Evolutionary conservation across 2,797 vertebrate genomes (phyloP).

Genomic region (Coluber constrictor): DNA sequence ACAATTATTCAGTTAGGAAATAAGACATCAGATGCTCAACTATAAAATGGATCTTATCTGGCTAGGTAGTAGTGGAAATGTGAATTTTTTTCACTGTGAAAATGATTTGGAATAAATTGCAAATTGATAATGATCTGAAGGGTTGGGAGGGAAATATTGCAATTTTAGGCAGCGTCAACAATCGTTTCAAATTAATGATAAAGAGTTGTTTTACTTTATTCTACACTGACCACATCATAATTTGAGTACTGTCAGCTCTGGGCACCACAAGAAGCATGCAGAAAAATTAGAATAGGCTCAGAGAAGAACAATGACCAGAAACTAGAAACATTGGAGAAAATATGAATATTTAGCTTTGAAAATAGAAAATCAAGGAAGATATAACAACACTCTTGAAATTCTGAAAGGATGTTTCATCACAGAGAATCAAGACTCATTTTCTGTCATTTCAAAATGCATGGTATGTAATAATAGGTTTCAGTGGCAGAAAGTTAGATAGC

Average conservation of each 20-base stretch:
- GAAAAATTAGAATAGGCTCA: not conserved
- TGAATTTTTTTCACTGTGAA: not conserved
- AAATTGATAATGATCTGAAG: not conserved
- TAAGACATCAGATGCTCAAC: not conserved
- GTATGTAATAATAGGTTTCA: not conserved
- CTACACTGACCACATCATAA: not conserved
- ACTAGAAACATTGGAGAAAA: not conserved
- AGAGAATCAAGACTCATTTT: not conserved
- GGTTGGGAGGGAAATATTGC: not conserved
- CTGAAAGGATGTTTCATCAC: not conserved
- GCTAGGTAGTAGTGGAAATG: not conserved
- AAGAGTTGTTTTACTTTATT: not conserved
- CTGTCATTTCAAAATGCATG: not conserved
- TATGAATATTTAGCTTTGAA: not conserved
- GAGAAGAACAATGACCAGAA: not conserved
- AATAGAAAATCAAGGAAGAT: not conserved
- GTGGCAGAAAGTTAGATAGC: not conserved
- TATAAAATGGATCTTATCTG: not conserved
- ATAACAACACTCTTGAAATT: not conserved
- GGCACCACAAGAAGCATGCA: not conserved
- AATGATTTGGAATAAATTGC: not conserved
- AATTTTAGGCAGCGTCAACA: not conserved
- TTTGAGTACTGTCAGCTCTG: not conserved
- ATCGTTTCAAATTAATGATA: not conserved
- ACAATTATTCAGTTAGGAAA: not conserved